phyloP scores from a whole-genome alignment of 2,888 invertebrate genomes.

The Melinaea menophilus region DNA sequence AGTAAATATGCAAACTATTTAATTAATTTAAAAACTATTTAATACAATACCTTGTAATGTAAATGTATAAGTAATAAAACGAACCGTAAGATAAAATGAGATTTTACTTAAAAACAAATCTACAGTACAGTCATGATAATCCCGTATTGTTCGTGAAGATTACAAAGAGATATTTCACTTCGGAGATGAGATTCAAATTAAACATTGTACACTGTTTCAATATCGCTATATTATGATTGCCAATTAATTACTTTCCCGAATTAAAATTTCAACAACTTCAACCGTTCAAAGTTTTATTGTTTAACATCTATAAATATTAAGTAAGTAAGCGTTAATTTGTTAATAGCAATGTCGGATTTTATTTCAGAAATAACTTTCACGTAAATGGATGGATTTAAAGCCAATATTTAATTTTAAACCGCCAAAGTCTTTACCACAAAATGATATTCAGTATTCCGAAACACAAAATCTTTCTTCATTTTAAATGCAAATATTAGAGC shows the following conservation, averaged over 20 bases:
- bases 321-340: background rate
- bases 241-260: background rate
- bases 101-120: constrained; percentile 54
- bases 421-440: constrained; percentile 11
- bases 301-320: background rate
- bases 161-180: constrained; percentile 64
- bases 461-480: constrained; percentile 23
- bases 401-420: background rate
- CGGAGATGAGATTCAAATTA: constrained; percentile 43
- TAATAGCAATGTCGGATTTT: background rate
- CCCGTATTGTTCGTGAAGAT: constrained; percentile 63
- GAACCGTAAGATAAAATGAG: constrained; percentile 50
- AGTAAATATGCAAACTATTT: too few relatives aligned
- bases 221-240: constrained; percentile 2
- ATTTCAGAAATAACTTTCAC: background rate
- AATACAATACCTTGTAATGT: background rate
- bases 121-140: constrained; percentile 56
- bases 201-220: constrained; percentile 18
- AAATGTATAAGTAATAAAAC: constrained; percentile 21
- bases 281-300: background rate
- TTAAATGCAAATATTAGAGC: constrained; percentile 25
- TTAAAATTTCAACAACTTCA: background rate
- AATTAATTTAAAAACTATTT: too few relatives aligned
- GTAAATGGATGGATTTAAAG: too few relatives aligned
- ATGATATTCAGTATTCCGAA: constrained; percentile 16